Base-by-base conservation (phyloP, 1,140 invertebrate species). In the Alviniconcha marisindica region DNA sequence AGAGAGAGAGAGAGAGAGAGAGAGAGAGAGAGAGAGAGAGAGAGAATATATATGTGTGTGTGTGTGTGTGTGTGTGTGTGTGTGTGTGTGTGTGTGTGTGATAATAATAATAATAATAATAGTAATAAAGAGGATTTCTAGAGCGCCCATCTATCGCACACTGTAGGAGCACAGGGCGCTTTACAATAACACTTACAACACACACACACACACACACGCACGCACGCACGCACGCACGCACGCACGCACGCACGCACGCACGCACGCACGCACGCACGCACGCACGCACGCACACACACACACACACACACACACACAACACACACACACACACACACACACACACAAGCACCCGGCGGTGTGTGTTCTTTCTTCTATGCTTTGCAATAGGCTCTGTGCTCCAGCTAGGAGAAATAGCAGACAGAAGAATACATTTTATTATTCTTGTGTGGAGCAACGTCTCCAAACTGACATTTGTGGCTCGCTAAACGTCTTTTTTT, bases 241-340 rank as follows among this genome's bases (percentile, higher is more conserved):
- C 12, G 12, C 28, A 76, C 5, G 21, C 36, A 54, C 66, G 14
- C 33, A 40, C 66, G 40, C 66, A 40, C 14, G 14, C 33, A 40
- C 66, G 36, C 66, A 71, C 66, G 36, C 36, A 71, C 66, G 10
- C 66, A 40, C 66, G 36, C 66, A 71, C 38, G n/a, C 66, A 71
- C 66, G 36, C 66, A 71, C 33, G n/a, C 66, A 40, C 38, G 40
- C 66, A 40, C 36, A 71, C 66, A 71, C 36, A 71, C 66, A 71
- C 36, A 40, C 38, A 40, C 66, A 40, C 38, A 5, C 36, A 33
- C 66, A 24, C 36, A 33, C 33, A 71, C 38, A 66, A 33, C 60
- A 66, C 60, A 66, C 60, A 66, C 60, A 66, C 60, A 66, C n/a
- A 33, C 60, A 66, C 60, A 66, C 1, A 33, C 60, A 66, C 56